A percentile compares a stretch with the other conserved stretches of the same genome.
phyloP scores from a whole-genome alignment of 2,113 vertebrate species.

The Mystacornis crossleyi region DNA sequence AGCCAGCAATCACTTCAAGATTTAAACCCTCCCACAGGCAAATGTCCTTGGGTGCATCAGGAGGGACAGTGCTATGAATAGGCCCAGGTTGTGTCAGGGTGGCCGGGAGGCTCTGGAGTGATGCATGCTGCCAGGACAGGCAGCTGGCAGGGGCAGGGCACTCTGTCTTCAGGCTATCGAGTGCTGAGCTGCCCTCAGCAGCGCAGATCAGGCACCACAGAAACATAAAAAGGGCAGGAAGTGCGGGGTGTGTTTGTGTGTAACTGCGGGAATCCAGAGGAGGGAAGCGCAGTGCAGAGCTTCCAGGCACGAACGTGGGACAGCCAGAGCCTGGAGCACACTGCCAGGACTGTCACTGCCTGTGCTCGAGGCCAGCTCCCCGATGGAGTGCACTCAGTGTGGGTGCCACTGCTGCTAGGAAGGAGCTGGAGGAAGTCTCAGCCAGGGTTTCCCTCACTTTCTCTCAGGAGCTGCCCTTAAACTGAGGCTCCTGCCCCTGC shows the following conservation, averaged over 20 bases:
- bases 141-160: not conserved
- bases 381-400: not conserved
- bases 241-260: not conserved
- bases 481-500: not conserved
- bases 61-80: not conserved
- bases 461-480: not conserved
- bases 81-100: not conserved
- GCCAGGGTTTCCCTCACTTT: not conserved
- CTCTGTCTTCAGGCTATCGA: not conserved
- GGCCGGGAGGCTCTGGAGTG: not conserved
- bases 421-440: not conserved
- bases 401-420: not conserved
- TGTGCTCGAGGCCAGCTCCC: not conserved
- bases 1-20: not conserved
- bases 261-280: not conserved
- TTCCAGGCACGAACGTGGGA: rapidly evolving
- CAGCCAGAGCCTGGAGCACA: not conserved
- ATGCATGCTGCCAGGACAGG: not conserved
- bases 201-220: rapidly evolving
- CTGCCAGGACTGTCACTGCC: not conserved
- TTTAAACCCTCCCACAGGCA: not conserved
- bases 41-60: not conserved
- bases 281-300: not conserved
- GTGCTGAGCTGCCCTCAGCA: not conserved
- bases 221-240: not conserved